phyloP scores from a whole-genome alignment of 2,113 vertebrate species.

The Coptodon rendalli region DNA sequence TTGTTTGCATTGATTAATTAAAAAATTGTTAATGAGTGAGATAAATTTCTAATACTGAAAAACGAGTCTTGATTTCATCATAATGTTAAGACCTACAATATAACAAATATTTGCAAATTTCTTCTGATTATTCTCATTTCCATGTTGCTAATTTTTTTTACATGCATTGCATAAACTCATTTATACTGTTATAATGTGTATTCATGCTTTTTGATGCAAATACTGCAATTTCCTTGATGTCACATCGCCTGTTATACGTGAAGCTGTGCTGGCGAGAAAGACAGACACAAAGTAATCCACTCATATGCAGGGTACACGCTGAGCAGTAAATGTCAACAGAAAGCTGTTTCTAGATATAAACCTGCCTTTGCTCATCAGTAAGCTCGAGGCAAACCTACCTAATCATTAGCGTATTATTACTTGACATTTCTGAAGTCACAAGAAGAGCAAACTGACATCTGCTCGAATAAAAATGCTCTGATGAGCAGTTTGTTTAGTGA shows the following conservation, averaged over 20 bases:
- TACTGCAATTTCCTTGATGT: neutral
- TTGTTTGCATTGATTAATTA: neutral
- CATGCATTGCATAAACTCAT: neutral
- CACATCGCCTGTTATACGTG: neutral
- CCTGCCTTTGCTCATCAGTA: neutral
- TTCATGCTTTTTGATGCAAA: neutral
- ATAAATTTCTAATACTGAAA: neutral
- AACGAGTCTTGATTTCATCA: neutral
- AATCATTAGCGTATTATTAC: slow-evolving; percentile 34
- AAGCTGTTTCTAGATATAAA: neutral
- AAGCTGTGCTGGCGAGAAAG: neutral
- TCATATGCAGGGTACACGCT: neutral
- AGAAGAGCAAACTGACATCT: neutral
- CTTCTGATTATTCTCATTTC: neutral
- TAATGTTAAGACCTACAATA: neutral
- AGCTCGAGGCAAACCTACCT: neutral
- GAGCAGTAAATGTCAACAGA: slow-evolving; percentile 25
- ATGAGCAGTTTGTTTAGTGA: neutral
- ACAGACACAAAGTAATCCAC: neutral
- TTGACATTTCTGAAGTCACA: slow-evolving; percentile 29
- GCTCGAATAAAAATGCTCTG: neutral
- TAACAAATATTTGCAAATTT: neutral
- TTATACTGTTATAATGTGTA: neutral
- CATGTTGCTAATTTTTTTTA: neutral
- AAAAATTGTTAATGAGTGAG: neutral